phyloP scores from a whole-genome alignment of 2,888 invertebrate genomes.

The Oscheius onirici region DNA sequence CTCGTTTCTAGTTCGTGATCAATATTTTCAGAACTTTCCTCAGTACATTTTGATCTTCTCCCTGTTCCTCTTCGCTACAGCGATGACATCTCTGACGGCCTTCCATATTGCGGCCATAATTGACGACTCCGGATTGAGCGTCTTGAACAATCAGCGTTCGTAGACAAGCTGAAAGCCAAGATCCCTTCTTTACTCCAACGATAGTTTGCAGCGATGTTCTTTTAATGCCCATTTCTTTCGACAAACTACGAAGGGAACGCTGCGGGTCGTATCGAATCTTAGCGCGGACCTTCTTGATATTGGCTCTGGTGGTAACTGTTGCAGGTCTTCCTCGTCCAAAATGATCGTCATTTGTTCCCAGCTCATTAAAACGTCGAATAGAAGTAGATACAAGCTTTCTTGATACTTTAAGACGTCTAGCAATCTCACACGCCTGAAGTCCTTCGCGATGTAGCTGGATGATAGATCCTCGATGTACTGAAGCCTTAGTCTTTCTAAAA shows the following conservation, averaged over 20 bases:
- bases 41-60: background rate
- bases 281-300: too few species aligned
- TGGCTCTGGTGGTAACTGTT: too few species aligned
- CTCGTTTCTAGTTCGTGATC: background rate
- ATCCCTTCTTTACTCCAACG: background rate
- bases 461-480: background rate
- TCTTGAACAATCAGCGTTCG: background rate
- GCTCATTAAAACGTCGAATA: too few species aligned
- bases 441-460: too few species aligned
- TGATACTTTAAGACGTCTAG: too few species aligned
- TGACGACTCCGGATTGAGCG: background rate
- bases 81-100: constrained; percentile 1
- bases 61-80: background rate
- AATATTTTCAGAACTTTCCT: background rate
- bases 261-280: too few species aligned
- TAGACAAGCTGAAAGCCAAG: background rate
- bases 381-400: too few species aligned
- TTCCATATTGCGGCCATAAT: background rate
- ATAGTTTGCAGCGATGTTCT: background rate
- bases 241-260: too few species aligned
- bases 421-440: too few species aligned
- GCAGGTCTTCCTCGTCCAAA: too few species aligned
- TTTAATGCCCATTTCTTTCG: too few species aligned
- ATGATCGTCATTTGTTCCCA: too few species aligned
- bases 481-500: background rate